Evolutionary conservation across 2,797 vertebrate species (phyloP).

Genomic region (Macroramphosus scolopax): DNA sequence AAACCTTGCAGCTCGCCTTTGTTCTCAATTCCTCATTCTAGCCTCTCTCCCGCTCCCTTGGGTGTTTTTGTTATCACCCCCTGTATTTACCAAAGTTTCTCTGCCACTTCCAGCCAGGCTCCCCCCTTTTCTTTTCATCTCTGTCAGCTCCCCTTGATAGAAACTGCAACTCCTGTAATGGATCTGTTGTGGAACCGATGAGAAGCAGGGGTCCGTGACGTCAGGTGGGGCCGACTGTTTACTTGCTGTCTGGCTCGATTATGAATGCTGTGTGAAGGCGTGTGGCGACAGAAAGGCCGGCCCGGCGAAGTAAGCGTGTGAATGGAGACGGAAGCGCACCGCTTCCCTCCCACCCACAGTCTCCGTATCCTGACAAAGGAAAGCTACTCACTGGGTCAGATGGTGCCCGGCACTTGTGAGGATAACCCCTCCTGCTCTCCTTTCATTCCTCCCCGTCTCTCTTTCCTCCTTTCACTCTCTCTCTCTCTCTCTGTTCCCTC

Average conservation of each 20-base stretch:
- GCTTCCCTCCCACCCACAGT: conserved; percentile 44
- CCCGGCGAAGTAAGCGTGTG: conserved; percentile 49
- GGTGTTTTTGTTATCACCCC: conserved; percentile 44
- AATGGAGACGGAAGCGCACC: conserved; percentile 59
- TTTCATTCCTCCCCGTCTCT: background rate
- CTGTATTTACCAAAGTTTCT: conserved; percentile 60
- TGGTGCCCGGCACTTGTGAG: conserved; percentile 4
- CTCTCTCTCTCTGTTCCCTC: background rate
- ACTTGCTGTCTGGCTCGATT: conserved; percentile 41
- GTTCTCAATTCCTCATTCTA: conserved; percentile 59
- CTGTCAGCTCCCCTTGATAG: background rate
- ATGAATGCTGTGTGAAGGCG: conserved; percentile 29
- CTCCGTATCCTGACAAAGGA: conserved; percentile 12
- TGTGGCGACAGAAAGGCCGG: conserved; percentile 40
- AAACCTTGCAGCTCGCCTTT: conserved; percentile 52
- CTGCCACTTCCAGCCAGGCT: conserved; percentile 17
- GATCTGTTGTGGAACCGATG: conserved; percentile 16
- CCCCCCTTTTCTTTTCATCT: conserved; percentile 6
- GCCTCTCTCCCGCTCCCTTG: conserved; percentile 33
- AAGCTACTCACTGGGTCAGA: conserved; percentile 14
- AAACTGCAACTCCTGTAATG: conserved; percentile 23
- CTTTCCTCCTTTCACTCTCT: background rate
- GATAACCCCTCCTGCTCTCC: background rate
- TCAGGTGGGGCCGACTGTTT: conserved; percentile 39
- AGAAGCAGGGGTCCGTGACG: conserved; percentile 19